A percentile compares a stretch with the other conserved stretches of the same genome.
phyloP scores from a whole-genome alignment of 2,888 invertebrate species.

The Hydraecia micacea region DNA sequence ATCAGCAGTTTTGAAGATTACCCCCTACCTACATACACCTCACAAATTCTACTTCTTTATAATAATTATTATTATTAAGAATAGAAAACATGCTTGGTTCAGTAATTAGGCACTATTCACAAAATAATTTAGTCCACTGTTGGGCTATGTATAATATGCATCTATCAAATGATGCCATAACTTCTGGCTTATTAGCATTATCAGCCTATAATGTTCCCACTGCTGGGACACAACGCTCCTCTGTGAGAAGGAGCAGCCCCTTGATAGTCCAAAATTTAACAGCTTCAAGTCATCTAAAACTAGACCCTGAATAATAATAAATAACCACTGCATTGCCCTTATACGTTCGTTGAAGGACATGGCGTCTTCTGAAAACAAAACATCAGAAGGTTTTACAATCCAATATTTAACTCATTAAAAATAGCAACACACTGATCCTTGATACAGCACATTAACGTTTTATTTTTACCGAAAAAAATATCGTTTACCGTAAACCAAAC shows the following conservation, averaged over 20 bases:
- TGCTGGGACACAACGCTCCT: no score
- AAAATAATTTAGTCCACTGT: not conserved
- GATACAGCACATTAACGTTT: no score
- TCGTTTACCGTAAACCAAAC: no score
- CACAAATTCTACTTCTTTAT: not conserved
- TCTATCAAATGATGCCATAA: not conserved
- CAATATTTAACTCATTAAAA: not conserved
- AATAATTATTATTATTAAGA: no score
- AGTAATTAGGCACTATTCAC: not conserved
- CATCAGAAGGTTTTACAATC: not conserved
- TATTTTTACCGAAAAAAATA: no score
- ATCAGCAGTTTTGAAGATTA: no score
- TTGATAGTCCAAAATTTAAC: not conserved
- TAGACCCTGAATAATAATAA: not conserved
- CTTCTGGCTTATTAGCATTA: not conserved
- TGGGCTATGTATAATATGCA: not conserved
- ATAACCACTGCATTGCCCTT: not conserved
- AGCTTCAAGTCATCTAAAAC: not conserved
- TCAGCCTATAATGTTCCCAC: no score
- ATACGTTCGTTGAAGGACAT: not conserved
- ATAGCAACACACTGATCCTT: no score
- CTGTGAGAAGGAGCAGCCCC: no score
- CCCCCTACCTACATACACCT: not conserved
- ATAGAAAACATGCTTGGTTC: not conserved
- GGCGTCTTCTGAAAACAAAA: not conserved